Conservation (phyloP, 2,113 vertebrate species). For the Neopipo cinnamomea region DNA sequence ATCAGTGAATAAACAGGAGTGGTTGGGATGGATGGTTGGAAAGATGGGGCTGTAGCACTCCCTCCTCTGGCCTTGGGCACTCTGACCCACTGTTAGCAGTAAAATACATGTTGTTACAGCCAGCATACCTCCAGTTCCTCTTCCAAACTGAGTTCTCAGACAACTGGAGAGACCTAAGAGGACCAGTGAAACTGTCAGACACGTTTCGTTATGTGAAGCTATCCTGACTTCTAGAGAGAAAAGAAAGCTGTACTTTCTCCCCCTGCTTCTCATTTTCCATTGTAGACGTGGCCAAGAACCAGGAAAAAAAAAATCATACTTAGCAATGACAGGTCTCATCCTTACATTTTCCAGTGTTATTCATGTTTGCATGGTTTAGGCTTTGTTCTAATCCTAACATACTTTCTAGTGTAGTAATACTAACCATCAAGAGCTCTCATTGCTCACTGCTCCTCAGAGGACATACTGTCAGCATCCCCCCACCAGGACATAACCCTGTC, state of each 20-base stretch:
- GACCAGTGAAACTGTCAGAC: neutral
- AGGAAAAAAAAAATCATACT: neutral
- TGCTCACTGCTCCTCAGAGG: neutral
- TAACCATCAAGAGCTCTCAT: neutral
- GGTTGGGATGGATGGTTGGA: neutral
- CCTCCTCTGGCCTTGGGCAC: neutral
- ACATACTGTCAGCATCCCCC: neutral
- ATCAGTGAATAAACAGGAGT: neutral
- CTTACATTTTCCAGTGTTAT: neutral
- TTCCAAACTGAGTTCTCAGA: neutral
- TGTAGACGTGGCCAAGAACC: neutral
- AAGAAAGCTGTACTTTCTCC: neutral
- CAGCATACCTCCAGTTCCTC: neutral
- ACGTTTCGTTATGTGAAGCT: neutral
- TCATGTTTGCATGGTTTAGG: neutral
- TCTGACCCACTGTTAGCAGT: neutral
- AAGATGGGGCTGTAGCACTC: neutral
- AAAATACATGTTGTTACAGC: rapidly evolving
- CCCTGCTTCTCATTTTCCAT: neutral
- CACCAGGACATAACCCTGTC: neutral
- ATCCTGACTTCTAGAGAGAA: neutral
- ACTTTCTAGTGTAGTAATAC: neutral
- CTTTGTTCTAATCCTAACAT: neutral
- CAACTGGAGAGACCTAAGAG: neutral
- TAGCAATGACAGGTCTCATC: neutral